These are phyloP conservation scores for Conchocele bisecta DNA, from an alignment of 2,888 invertebrate species.

Conservation along the genomic window DNA sequence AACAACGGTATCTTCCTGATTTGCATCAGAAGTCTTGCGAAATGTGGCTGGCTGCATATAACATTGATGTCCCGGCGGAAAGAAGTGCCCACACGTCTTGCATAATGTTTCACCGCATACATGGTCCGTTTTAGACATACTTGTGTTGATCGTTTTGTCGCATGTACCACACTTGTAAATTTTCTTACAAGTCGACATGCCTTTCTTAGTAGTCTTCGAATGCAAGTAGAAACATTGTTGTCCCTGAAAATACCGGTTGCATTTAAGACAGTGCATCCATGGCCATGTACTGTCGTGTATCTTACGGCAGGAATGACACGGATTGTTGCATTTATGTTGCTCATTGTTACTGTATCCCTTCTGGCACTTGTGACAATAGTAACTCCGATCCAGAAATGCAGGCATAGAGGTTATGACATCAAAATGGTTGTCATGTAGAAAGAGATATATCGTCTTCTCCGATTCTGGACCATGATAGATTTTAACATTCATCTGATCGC, in stretches of 20 bases:
- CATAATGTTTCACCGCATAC: conserved; percentile 17
- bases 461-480: conserved; percentile 17
- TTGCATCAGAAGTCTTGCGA: neutral
- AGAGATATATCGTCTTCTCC: conserved; percentile 12
- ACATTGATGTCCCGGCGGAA: conserved; percentile 14
- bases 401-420: conserved; percentile 17
- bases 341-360: conserved; percentile 49
- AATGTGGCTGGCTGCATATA: conserved; percentile 21
- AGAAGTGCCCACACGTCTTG: conserved; percentile 23
- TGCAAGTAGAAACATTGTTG: neutral
- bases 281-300: conserved; percentile 18
- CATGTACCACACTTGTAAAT: neutral
- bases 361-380: conserved; percentile 26
- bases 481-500: conserved; percentile 32
- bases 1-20: neutral
- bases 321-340: conserved; percentile 33
- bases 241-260: neutral
- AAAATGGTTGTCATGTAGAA: conserved; percentile 11
- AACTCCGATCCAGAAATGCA: neutral
- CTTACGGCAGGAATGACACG: conserved; percentile 34
- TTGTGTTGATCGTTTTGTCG: neutral
- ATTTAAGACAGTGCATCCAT: neutral
- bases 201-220: neutral
- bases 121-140: neutral
- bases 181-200: neutral